phyloP scores from a whole-genome alignment of 2,888 invertebrate species.

The Geotrupes spiniger region DNA sequence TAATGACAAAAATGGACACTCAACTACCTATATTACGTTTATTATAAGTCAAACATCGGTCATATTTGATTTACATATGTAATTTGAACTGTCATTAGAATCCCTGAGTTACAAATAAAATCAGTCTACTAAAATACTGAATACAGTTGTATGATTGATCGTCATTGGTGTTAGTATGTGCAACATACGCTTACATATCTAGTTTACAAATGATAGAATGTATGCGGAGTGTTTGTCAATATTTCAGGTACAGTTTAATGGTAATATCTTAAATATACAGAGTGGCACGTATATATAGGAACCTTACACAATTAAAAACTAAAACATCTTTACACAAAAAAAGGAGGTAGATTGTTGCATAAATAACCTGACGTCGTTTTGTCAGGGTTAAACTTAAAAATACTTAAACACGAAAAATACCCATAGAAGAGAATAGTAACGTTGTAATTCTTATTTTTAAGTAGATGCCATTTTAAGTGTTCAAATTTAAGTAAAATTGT shows the following conservation, averaged over 20 bases:
- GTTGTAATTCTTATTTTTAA: slow-evolving; percentile 32
- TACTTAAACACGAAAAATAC: slow-evolving; percentile 6
- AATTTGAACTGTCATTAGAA: slow-evolving; percentile 29
- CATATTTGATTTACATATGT: slow-evolving; percentile 36
- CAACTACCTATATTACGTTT: slow-evolving; percentile 29
- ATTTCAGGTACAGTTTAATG: slow-evolving; percentile 37
- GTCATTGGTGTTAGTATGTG: too few species aligned
- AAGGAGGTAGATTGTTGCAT: slow-evolving; percentile 38
- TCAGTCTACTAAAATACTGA: slow-evolving; percentile 38
- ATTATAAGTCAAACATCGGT: slow-evolving; percentile 33
- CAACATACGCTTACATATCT: too few species aligned
- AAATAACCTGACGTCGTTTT: background rate
- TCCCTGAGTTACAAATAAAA: slow-evolving; percentile 42
- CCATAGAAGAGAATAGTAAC: slow-evolving; percentile 3
- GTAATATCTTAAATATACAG: slow-evolving; percentile 21
- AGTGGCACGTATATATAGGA: slow-evolving; percentile 38
- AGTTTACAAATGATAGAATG: background rate
- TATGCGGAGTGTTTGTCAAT: slow-evolving; percentile 16
- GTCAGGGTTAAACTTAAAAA: background rate
- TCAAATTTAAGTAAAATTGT: slow-evolving; percentile 27
- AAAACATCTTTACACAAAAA: slow-evolving; percentile 35
- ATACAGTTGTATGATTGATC: background rate
- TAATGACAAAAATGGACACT: too few species aligned
- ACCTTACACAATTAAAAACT: slow-evolving; percentile 24
- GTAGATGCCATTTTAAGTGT: slow-evolving; percentile 37